Percentiles rank a stretch among this genome's conserved stretches.
Evolutionary conservation across 2,113 vertebrate species (phyloP).

Genomic region (Zootoca vivipara): DNA sequence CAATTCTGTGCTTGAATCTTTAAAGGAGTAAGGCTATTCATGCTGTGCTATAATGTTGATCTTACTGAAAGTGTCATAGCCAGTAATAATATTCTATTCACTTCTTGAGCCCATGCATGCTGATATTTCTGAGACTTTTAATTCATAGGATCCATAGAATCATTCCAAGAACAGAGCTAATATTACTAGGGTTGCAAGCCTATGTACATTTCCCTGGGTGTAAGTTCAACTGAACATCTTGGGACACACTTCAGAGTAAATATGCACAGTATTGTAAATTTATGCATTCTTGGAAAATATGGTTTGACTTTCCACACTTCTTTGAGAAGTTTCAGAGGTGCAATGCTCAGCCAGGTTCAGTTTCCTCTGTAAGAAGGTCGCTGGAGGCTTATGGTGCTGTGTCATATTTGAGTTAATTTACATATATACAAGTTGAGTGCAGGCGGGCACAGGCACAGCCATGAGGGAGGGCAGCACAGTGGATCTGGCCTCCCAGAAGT

Average conservation of each 20-base stretch:
- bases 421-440: background rate
- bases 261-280: background rate
- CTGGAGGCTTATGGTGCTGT: background rate
- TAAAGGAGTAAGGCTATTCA: conserved; percentile 59
- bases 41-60: conserved; percentile 67
- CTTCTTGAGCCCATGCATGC: conserved; percentile 21
- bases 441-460: background rate
- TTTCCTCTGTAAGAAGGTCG: background rate
- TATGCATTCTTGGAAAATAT: background rate
- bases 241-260: background rate
- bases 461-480: background rate
- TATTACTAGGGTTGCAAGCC: conserved; percentile 55
- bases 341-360: too few species aligned
- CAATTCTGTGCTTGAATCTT: conserved; percentile 68
- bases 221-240: background rate
- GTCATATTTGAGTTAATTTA: background rate
- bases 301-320: too few species aligned
- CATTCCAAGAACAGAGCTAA: conserved; percentile 58
- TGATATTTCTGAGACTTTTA: conserved; percentile 30
- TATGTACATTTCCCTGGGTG: background rate
- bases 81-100: conserved; percentile 62
- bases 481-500: too few species aligned
- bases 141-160: conserved; percentile 41
- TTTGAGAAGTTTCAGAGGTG: background rate
- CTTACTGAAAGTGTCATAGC: conserved; percentile 50